These are phyloP conservation scores for Natator depressus DNA, from an alignment of 2,113 vertebrate genomes.

Conservation along the genomic window DNA sequence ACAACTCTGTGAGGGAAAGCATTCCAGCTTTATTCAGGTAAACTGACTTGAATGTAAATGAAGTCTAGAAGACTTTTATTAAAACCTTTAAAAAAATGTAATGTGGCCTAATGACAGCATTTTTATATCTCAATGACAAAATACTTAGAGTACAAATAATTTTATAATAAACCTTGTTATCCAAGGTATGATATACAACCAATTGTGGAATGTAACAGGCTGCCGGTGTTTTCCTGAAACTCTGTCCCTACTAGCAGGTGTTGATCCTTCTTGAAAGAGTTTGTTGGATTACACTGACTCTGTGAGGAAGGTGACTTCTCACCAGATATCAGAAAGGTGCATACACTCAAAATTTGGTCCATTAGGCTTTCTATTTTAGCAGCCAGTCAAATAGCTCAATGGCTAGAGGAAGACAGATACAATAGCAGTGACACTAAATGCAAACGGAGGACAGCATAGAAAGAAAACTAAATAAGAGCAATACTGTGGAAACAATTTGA, in stretches of 20 bases:
- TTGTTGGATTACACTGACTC: not conserved
- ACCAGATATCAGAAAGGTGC: not conserved
- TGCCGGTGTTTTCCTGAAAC: not conserved
- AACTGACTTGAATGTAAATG: not conserved
- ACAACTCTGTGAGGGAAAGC: not conserved
- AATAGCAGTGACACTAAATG: constrained; percentile 50
- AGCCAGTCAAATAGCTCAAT: not conserved
- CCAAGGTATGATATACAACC: not conserved
- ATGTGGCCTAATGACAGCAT: not conserved
- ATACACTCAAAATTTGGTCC: constrained; percentile 5
- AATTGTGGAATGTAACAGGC: not conserved
- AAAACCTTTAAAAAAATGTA: not conserved
- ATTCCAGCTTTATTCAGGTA: not conserved
- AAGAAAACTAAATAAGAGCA: constrained; percentile 62
- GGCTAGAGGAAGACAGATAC: constrained; percentile 29
- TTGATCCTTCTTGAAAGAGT: not conserved
- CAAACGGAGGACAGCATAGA: constrained; percentile 35
- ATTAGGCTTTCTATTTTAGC: constrained; percentile 43
- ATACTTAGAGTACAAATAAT: not conserved
- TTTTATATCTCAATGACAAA: not conserved
- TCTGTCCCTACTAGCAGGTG: not conserved
- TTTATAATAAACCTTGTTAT: not conserved
- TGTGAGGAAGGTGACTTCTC: not conserved
- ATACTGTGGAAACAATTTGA: constrained; percentile 64
- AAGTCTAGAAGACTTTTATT: not conserved